Percentiles rank a stretch among this genome's conserved stretches.
These are phyloP conservation scores for Buceros bicornis DNA, from an alignment of 2,797 vertebrate species.

Conservation along the genomic window DNA sequence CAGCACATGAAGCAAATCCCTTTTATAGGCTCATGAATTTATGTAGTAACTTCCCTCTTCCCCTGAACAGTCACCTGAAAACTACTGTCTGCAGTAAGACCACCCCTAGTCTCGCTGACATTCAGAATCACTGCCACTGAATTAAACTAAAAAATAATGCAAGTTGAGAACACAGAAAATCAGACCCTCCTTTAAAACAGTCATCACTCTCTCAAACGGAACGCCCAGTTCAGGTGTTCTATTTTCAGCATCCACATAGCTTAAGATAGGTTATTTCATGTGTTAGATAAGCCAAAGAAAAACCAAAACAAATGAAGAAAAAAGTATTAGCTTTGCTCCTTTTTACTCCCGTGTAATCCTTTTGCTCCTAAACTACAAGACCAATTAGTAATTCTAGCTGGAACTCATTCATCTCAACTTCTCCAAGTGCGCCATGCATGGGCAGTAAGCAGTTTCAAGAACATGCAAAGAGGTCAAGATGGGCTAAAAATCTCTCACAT, in stretches of 20 bases:
- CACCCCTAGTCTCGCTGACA: background rate
- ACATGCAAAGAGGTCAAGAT: background rate
- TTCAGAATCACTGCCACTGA: background rate
- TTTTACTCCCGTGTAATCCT: background rate
- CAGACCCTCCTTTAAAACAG: background rate
- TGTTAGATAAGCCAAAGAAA: background rate
- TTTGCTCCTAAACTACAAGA: background rate
- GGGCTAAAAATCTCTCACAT: background rate
- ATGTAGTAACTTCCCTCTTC: background rate
- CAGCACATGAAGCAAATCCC: background rate
- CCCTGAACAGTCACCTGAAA: constrained; percentile 49
- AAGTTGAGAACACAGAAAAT: background rate
- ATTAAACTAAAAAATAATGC: background rate
- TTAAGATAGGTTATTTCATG: background rate
- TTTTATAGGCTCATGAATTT: background rate
- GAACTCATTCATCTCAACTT: background rate
- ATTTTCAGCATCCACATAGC: background rate
- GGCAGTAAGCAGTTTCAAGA: background rate
- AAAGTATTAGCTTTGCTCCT: background rate
- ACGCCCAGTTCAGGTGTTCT: background rate
- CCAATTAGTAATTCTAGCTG: background rate
- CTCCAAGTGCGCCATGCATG: background rate
- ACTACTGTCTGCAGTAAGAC: background rate
- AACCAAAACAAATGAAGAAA: background rate
- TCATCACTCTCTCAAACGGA: background rate